Evolutionary conservation across 2,113 vertebrate genomes (phyloP).

Genomic region (Lophura nycthemera): DNA sequence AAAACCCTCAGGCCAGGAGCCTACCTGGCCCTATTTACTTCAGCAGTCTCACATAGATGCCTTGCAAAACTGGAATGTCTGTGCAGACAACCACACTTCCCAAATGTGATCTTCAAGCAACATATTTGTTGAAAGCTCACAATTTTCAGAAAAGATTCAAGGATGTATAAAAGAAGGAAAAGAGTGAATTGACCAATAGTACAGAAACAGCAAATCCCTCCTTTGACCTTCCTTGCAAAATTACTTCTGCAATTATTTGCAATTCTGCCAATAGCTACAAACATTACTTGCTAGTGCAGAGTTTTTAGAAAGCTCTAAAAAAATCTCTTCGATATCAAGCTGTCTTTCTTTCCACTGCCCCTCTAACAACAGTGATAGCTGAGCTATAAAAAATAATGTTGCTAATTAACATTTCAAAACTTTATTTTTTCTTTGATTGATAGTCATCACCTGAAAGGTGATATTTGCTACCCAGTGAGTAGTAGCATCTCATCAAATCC

Average conservation of each 20-base stretch:
- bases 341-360: fast-evolving
- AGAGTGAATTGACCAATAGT: neutral
- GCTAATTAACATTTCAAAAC: neutral
- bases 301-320: neutral
- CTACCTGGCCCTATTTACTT: neutral
- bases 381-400: neutral
- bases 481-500: neutral
- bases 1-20: neutral
- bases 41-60: neutral
- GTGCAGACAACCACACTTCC: neutral
- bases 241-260: neutral
- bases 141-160: neutral
- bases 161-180: neutral
- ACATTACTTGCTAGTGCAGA: neutral
- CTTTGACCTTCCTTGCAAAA: neutral
- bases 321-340: neutral
- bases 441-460: neutral
- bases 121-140: neutral
- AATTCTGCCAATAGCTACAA: neutral
- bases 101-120: neutral
- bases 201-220: neutral
- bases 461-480: neutral
- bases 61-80: neutral
- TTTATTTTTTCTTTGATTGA: neutral
- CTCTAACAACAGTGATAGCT: neutral